Conservation (phyloP, 2,113 vertebrate genomes). For the Petrocephalus zakoni region DNA sequence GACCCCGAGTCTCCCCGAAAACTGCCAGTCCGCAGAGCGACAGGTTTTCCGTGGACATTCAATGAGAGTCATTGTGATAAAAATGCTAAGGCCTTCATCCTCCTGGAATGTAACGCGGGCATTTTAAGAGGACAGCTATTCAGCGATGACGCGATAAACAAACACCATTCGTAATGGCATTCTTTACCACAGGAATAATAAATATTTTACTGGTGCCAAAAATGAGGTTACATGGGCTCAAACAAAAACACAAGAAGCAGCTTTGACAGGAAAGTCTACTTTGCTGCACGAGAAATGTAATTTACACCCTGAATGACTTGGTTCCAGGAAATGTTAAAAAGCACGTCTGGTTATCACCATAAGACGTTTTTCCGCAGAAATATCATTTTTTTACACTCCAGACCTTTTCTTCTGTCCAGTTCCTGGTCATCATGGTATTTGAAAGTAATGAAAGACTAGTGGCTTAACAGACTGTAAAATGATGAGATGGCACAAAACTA, state of each 20-base stretch:
- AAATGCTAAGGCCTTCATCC: not conserved
- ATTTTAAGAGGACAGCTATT: not conserved
- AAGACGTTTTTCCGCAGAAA: not conserved
- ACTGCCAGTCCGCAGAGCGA: slow-evolving; percentile 22
- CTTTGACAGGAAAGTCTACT: not conserved
- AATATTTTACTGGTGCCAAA: not conserved
- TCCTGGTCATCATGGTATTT: not conserved
- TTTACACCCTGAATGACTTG: not conserved
- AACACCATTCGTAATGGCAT: not conserved
- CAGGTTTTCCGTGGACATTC: not conserved
- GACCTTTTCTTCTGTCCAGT: not conserved
- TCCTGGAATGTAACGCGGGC: not conserved
- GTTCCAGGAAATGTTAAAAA: not conserved
- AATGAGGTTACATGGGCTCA: not conserved
- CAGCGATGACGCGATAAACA: not conserved
- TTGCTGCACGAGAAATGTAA: not conserved
- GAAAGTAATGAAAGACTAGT: not conserved
- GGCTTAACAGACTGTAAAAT: not conserved
- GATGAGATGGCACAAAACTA: not conserved
- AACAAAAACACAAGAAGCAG: not conserved
- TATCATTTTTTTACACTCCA: not conserved
- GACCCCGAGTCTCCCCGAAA: slow-evolving; percentile 48
- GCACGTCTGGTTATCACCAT: not conserved
- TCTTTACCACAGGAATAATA: not conserved
- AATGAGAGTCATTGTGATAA: not conserved